A percentile compares a stretch with the other conserved stretches of the same genome.
Conservation (phyloP, 2,113 vertebrate genomes). For the Eclectus roratus region DNA sequence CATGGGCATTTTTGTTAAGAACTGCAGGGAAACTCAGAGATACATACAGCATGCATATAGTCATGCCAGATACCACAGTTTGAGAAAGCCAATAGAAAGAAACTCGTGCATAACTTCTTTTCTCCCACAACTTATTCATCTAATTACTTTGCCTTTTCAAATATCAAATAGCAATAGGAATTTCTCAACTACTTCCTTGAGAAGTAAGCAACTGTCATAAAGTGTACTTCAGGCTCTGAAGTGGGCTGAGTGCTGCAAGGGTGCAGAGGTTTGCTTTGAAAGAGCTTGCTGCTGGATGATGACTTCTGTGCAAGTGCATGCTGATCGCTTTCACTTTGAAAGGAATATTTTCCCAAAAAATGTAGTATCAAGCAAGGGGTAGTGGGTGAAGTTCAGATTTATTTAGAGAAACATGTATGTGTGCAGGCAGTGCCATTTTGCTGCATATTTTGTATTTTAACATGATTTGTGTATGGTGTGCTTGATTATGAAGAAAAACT, state of each 20-base stretch:
- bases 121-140: not conserved
- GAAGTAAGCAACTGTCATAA: not conserved
- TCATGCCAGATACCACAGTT: not conserved
- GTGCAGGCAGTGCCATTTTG: not conserved
- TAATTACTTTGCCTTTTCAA: not conserved
- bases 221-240: not conserved
- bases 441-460: not conserved
- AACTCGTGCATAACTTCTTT: not conserved
- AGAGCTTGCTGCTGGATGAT: not conserved
- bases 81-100: not conserved
- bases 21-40: not conserved
- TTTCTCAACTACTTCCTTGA: not conserved
- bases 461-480: not conserved
- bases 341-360: not conserved
- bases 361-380: not conserved
- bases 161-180: not conserved
- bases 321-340: not conserved
- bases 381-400: not conserved
- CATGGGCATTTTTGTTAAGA: not conserved
- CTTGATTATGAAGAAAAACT: not conserved
- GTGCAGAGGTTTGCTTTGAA: not conserved
- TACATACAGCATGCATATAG: rapidly evolving
- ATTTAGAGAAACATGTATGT: not conserved
- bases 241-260: rapidly evolving
- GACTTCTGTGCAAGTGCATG: not conserved